Evolutionary conservation across 2,888 invertebrate species (phyloP).

Genomic region (Iselma pallidipennis): DNA sequence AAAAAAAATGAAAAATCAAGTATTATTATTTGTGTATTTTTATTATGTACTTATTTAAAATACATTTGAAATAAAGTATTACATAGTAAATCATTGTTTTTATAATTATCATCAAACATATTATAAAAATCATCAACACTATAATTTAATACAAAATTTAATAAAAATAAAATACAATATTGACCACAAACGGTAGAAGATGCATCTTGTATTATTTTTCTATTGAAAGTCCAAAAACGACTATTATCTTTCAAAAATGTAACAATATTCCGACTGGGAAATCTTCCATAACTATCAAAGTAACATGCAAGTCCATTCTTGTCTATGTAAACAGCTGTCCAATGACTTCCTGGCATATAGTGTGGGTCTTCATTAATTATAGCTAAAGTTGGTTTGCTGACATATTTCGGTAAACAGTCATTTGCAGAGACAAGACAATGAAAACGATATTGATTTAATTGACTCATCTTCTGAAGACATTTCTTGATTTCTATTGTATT

Average conservation of each 20-base stretch:
- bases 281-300: constrained; percentile 14
- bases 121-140: background rate
- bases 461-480: constrained; percentile 1
- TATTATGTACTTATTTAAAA: background rate
- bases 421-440: constrained; percentile 5
- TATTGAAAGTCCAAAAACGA: constrained; percentile 6
- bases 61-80: background rate
- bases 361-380: constrained; percentile 5
- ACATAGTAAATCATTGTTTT: constrained; percentile 1
- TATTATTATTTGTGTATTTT: background rate
- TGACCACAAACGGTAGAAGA: background rate
- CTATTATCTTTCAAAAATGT: constrained; percentile 8
- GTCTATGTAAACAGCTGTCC: constrained; percentile 11
- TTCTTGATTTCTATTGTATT: constrained; percentile 11
- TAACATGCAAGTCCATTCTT: background rate
- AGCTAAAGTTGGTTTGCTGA: constrained; percentile 3
- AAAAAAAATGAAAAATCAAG: background rate
- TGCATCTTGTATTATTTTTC: background rate
- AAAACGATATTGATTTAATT: background rate
- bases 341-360: constrained; percentile 9
- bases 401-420: constrained; percentile 1
- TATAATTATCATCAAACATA: background rate
- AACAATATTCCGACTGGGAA: background rate
- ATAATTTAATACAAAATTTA: background rate
- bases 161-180: too few species aligned